Base-by-base conservation (phyloP, 2,113 vertebrate species). In the Entelurus aequoreus region DNA sequence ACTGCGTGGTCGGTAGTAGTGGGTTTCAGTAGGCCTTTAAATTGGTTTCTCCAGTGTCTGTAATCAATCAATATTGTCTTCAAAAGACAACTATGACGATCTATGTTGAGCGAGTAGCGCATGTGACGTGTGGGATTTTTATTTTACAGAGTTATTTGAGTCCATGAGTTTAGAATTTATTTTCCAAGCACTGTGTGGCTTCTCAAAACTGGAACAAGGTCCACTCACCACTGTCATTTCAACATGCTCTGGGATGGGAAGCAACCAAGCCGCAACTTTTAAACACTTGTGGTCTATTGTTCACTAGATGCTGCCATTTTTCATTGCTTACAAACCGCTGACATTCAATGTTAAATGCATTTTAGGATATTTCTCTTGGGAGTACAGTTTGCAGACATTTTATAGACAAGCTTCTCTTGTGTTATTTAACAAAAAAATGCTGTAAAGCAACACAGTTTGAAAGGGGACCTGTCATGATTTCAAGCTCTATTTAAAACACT, bases 31-130 rank as follows among this genome's bases (percentile, higher is more conserved):
- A n/a, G n/a, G n/a, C n/a, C n/a, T n/a, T n/a, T n/a, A n/a, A 72
- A 53, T 66, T 62, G 36, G 52, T 63, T n/a, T 62, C 11, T 64
- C 55, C 61, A 16, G 54, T 63, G 48, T 35, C 16, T 10, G 9
- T 56, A 46, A 66, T 75, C 69, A 21, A 71, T 79, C 59, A 76
- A 59, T 48, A 36, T 49, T 48, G 65, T 51, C 60, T 47, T 5
- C 46, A 65, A 66, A 49, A 57, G 1, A 0, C 38, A 55, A 6
- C 59, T 38, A 44, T 60, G n/a, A n/a, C 48, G 40, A 53, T 63
- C 36, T 16, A 49, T 35, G 52, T 47, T 36, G 46, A 61, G 60
- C 61, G 5, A 9, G 8, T 14, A 44, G 13, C 42, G 3, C 36
- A 47, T 8, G 48, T 8, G 40, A 62, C 58, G 50, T 44, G 67